Conservation (phyloP, 23 tunicate genomes). For the Trididemnum clinides region DNA sequence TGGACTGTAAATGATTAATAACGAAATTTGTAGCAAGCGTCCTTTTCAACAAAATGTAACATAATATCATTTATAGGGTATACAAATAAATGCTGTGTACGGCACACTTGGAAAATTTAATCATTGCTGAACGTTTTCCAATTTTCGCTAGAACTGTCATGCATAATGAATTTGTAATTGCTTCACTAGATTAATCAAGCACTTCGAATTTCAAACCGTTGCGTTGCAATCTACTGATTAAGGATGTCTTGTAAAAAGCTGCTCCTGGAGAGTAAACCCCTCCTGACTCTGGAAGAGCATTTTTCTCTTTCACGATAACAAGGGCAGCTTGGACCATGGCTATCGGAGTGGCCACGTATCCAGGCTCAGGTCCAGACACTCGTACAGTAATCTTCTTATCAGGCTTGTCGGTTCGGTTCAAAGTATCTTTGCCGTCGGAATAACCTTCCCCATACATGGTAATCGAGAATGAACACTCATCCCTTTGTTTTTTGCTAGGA, state of each 20-base stretch:
- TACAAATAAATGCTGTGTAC: too few relatives aligned
- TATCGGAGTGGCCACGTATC: constrained; percentile 83
- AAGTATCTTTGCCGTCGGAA: not conserved
- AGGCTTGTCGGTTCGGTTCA: constrained; percentile 10
- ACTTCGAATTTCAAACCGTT: constrained; percentile 70
- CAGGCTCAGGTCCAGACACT: constrained; percentile 91
- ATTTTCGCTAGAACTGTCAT: too few relatives aligned
- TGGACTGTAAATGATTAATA: too few relatives aligned
- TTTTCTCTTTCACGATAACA: constrained; percentile 56
- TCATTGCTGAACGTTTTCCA: too few relatives aligned
- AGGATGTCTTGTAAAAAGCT: constrained; percentile 64
- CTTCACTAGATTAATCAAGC: not conserved
- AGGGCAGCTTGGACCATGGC: constrained; percentile 70
- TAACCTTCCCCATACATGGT: constrained; percentile 82
- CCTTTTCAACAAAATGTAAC: too few relatives aligned
- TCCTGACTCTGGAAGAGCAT: constrained; percentile 61
- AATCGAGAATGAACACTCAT: constrained; percentile 51
- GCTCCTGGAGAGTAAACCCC: constrained; percentile 88
- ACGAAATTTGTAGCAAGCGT: too few relatives aligned
- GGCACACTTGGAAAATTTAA: too few relatives aligned
- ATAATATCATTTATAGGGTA: too few relatives aligned
- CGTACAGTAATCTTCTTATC: constrained; percentile 47
- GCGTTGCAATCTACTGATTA: constrained; percentile 53
- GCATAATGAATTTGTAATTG: not conserved
- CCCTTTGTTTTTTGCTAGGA: constrained; percentile 74